Evolutionary conservation across 2,797 vertebrate genomes (phyloP), one percentile per base, ranked within the genome.

Genomic region (Alcedo atthis): DNA sequence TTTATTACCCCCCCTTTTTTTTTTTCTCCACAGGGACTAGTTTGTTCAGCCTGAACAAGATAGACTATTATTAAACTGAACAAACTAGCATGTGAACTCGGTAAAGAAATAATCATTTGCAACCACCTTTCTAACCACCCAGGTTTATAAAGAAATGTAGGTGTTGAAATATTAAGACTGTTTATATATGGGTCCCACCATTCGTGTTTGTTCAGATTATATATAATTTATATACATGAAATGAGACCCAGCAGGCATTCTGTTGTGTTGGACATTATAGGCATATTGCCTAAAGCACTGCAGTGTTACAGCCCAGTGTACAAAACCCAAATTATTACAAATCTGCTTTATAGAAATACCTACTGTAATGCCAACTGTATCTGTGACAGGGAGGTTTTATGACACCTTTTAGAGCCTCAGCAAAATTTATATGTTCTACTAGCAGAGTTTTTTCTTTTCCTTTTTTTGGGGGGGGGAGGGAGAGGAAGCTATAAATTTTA

Each of bases 1-100:
- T 99, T 99, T 99, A 99, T 98, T 96, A 87, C 97, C 84, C 55
- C 24, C 75, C 86, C 9, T 91, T 26, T 49, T 49, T 79, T 57
- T 95, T 82, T 2, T 6, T 11, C 84, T 84, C 97, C 83, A 96
- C 92, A 97, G 98, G 98, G 97, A 98, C 98, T 98, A 98, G 98
- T 98, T 98, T 98, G 98, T 97, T 98, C 96, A 97, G 97, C 92
- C 93, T 87, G 96, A 97, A 97, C 95, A 97, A 98, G 97, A 98
- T 96, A 94, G 84, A 96, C 97, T 97, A 95, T 98, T 98, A 98
- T 98, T 98, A 97, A 97, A 97, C 87, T 70, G 91, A 96, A 95
- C 96, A 98, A 98, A 98, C 97, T 97, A 97, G 91, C 94, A 92
- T 97, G 97, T 97, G 94, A 97, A 97, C 97, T 97, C 97, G 96